Evolutionary conservation across 53 echinoderm and acorn worm genomes (phyloP).

Genomic region (Arbacia lixula): DNA sequence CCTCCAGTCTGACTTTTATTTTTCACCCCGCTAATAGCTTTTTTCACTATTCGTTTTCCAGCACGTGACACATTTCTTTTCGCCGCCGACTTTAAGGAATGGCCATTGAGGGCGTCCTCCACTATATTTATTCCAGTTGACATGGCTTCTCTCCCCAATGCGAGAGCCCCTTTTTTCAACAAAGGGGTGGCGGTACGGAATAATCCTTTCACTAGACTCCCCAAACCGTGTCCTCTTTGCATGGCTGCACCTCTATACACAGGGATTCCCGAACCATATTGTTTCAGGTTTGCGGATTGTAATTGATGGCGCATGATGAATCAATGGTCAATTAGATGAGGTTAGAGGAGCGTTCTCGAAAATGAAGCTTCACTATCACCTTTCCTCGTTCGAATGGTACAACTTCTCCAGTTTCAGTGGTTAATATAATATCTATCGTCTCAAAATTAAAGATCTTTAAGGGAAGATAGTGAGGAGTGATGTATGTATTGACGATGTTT

Average conservation of each 20-base stretch:
- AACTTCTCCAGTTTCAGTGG: constrained; percentile 45
- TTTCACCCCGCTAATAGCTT: neutral
- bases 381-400: constrained; percentile 71
- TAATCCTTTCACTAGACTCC: constrained; percentile 59
- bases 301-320: neutral
- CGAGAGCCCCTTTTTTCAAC: constrained; percentile 56
- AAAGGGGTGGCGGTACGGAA: constrained; percentile 61
- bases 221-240: constrained; percentile 61
- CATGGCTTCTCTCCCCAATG: constrained; percentile 60
- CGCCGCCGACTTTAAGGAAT: constrained; percentile 43
- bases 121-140: constrained; percentile 34
- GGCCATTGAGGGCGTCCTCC: constrained; percentile 49
- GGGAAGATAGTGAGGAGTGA: constrained; percentile 62
- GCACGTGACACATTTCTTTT: constrained; percentile 47
- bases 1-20: constrained; percentile 18
- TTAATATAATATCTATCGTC: constrained; percentile 73
- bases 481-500: constrained; percentile 52
- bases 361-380: constrained; percentile 77
- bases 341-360: constrained; percentile 45
- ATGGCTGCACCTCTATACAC: constrained; percentile 49
- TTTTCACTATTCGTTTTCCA: constrained; percentile 38
- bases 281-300: constrained; percentile 49
- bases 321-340: neutral
- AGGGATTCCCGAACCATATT: constrained; percentile 37
- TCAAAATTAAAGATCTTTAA: constrained; percentile 58